Base-by-base conservation (phyloP, 2,888 invertebrate species). In the Epirrhoe alternata region DNA sequence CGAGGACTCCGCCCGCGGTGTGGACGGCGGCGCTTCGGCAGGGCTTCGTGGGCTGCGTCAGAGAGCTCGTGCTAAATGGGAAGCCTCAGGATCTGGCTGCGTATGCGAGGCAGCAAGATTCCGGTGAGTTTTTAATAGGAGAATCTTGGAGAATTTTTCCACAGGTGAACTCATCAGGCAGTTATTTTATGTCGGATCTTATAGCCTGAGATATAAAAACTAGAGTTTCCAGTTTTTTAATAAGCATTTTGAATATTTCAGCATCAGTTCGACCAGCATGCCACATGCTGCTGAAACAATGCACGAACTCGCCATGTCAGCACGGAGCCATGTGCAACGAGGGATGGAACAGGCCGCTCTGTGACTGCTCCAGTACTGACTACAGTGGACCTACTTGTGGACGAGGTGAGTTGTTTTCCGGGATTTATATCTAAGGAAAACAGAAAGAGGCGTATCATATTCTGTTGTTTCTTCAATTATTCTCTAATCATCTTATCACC, bases 261-360 rank as follows among this genome's bases (percentile, higher is more conserved):
- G 98, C 97, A 16, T 97, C 98, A 17, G 97, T 99, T 31, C 96
- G 97, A 61, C 97, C 98, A 7, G 96, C 97, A 17, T 99, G 99
- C 85, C 97, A 97, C 84, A 95, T 96, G 10, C 95, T 97, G 81
- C 95, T 96, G 71, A 95, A 96, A 73, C 97, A 97, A 78, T 97
- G 97, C 81, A 95, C 96, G 62, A 97, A 96, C 52, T 96, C 96
- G 14, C 98, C 98, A 0, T 99, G 99, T 83, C 95, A 97, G 87
- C 97, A 99, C 83, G 96, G 97, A 2, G 98, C 98, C 0, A 91
- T 94, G 24, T 99, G 99, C 88, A 94, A 95, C 5, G 98, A 99
- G 86, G 99, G 99, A 0, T 99, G 99, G 99, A 98, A 99, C 90
- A 94, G 99, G 67, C 97, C 97, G 75, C 95, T 98, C 60, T 99